phyloP scores from a whole-genome alignment of 2,888 invertebrate genomes.

The Terebella lapidaria region DNA sequence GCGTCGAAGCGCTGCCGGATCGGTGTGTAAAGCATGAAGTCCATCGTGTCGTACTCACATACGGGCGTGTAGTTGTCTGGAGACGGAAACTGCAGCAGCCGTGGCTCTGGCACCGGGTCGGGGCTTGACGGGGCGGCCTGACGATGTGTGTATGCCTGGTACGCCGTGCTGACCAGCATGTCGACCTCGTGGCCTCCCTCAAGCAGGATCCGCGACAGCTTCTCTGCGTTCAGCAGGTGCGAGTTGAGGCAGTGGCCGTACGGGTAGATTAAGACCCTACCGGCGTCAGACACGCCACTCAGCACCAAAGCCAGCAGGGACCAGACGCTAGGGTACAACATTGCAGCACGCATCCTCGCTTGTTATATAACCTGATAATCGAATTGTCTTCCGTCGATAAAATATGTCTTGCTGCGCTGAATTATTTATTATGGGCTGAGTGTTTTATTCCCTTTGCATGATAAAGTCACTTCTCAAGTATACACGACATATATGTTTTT shows the following conservation, averaged over 20 bases:
- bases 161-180: conserved; percentile 18
- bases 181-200: conserved; percentile 16
- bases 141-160: conserved; percentile 4
- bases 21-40: conserved; percentile 22
- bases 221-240: conserved; percentile 23
- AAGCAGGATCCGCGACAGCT: conserved; percentile 15
- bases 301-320: neutral
- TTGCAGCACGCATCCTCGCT: too few species aligned
- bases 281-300: neutral
- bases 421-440: too few species aligned
- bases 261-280: conserved; percentile 22
- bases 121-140: too few species aligned
- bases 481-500: too few species aligned
- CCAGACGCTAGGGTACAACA: too few species aligned
- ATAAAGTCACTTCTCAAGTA: too few species aligned
- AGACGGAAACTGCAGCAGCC: conserved; percentile 9
- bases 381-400: too few species aligned
- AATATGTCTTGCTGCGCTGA: too few species aligned
- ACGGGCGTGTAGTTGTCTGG: conserved; percentile 19
- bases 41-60: conserved; percentile 22
- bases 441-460: too few species aligned
- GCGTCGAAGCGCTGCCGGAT: conserved; percentile 16
- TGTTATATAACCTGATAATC: too few species aligned
- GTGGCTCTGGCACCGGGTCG: neutral
- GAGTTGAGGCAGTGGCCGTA: conserved; percentile 27